These are phyloP conservation scores for Dynastes maya DNA, from an alignment of 2,888 invertebrate species.

Conservation along the genomic window DNA sequence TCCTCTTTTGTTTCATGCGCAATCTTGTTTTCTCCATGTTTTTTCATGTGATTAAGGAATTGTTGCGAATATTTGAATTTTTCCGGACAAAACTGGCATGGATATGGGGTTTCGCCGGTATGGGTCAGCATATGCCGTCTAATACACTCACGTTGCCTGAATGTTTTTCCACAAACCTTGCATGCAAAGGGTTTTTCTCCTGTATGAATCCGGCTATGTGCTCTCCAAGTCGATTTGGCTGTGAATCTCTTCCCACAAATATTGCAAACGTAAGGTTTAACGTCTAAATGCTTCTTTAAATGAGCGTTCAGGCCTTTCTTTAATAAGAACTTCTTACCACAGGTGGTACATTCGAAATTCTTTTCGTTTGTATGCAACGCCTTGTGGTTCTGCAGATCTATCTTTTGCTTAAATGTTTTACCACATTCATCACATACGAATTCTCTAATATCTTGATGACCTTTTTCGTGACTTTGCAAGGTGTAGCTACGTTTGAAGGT, in stretches of 20 bases:
- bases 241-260: conserved; percentile 12
- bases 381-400: background rate
- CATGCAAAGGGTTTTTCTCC: conserved; percentile 13
- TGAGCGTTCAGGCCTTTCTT: background rate
- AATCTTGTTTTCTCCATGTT: no score
- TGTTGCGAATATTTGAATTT: conserved; percentile 29
- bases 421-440: background rate
- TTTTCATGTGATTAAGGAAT: conserved; percentile 7
- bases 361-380: background rate
- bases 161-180: conserved; percentile 25
- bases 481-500: background rate
- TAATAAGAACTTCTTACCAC: conserved; percentile 26
- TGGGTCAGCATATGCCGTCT: conserved; percentile 16
- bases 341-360: conserved; percentile 18
- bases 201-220: conserved; percentile 11
- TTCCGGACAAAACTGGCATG: background rate
- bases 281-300: conserved; percentile 12
- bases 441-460: background rate
- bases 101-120: conserved; percentile 23
- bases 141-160: conserved; percentile 13
- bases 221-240: background rate
- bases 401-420: background rate
- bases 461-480: background rate
- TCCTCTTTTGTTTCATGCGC: background rate
- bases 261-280: conserved; percentile 6